Evolutionary conservation across 2,888 invertebrate species (phyloP).

Genomic region (Heliothis peltigera): DNA sequence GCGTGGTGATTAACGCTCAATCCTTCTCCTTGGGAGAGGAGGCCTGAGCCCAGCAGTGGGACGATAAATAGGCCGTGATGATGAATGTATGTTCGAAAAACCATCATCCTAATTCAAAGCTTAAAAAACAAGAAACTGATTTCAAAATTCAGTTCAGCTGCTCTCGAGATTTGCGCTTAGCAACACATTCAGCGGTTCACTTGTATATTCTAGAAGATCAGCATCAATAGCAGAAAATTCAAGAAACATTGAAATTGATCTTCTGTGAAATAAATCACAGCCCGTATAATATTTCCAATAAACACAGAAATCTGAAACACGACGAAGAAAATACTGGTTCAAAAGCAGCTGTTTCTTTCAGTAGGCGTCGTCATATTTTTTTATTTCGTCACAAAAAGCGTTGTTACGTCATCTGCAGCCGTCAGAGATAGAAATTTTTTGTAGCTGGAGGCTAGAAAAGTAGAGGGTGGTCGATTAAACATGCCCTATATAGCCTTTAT

Average conservation of each 20-base stretch:
- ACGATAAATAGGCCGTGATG: too few relatives aligned
- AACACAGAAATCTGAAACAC: slow-evolving; percentile 10
- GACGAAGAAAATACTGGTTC: slow-evolving; percentile 23
- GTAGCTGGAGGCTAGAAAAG: slow-evolving; percentile 43
- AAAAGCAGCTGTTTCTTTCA: slow-evolving; percentile 28
- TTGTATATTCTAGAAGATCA: too few relatives aligned
- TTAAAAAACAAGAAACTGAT: too few relatives aligned
- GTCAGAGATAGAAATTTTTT: slow-evolving; percentile 49
- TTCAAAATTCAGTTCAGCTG: too few relatives aligned
- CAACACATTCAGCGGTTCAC: too few relatives aligned
- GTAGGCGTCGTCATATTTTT: slow-evolving; percentile 43
- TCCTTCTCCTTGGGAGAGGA: too few relatives aligned
- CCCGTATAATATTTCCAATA: slow-evolving; percentile 5
- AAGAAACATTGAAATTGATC: neutral
- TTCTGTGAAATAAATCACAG: neutral
- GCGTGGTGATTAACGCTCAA: too few relatives aligned
- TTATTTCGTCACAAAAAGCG: slow-evolving; percentile 57
- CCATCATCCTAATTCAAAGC: too few relatives aligned
- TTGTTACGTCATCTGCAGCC: slow-evolving; percentile 58
- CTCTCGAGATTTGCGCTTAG: too few relatives aligned
- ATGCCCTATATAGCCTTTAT: neutral
- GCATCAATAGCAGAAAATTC: neutral
- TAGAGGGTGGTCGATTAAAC: slow-evolving; percentile 13
- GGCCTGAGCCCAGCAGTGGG: too few relatives aligned
- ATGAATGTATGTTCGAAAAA: too few relatives aligned